A percentile compares a stretch with the other conserved stretches of the same genome.
These are phyloP conservation scores for Helleia helle DNA, from an alignment of 2,888 invertebrate genomes.

Conservation along the genomic window DNA sequence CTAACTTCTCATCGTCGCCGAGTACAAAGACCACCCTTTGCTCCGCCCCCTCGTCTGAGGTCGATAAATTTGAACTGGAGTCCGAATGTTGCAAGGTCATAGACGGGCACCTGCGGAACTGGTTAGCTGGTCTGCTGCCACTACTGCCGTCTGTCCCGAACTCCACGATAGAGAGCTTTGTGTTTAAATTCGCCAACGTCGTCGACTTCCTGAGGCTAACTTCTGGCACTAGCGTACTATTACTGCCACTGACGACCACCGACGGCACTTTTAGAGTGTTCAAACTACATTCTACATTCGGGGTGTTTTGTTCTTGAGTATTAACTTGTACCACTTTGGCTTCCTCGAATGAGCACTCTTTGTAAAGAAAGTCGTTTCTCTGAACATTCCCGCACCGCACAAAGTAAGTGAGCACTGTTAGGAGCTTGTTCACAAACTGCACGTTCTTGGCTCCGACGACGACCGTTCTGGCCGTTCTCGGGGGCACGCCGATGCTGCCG, in stretches of 20 bases:
- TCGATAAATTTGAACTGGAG: conserved; percentile 47
- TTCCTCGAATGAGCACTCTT: conserved; percentile 44
- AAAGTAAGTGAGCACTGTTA: conserved; percentile 89
- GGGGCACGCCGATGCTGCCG: conserved; percentile 87
- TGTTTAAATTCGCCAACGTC: conserved; percentile 46
- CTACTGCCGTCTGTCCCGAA: conserved; percentile 27
- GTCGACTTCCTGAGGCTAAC: conserved; percentile 44
- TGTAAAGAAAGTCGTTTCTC: conserved; percentile 54
- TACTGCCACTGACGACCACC: conserved; percentile 35
- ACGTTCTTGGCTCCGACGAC: conserved; percentile 80
- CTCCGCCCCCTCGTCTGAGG: conserved; percentile 42
- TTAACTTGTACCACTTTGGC: conserved; percentile 38
- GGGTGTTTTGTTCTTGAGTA: conserved; percentile 25
- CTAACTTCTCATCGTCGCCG: conserved; percentile 80
- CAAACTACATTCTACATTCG: conserved; percentile 21
- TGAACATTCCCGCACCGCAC: conserved; percentile 85
- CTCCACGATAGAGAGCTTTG: conserved; percentile 55
- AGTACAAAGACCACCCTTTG: conserved; percentile 79
- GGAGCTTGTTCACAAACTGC: conserved; percentile 80
- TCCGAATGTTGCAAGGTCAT: conserved; percentile 44
- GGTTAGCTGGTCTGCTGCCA: conserved; percentile 29
- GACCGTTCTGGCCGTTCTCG: conserved; percentile 85
- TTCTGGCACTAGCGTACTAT: conserved; percentile 42
- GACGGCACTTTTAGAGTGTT: conserved; percentile 33
- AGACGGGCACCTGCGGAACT: conserved; percentile 44